phyloP scores from a whole-genome alignment of 2,888 invertebrate genomes.

The Apotomis turbidana region DNA sequence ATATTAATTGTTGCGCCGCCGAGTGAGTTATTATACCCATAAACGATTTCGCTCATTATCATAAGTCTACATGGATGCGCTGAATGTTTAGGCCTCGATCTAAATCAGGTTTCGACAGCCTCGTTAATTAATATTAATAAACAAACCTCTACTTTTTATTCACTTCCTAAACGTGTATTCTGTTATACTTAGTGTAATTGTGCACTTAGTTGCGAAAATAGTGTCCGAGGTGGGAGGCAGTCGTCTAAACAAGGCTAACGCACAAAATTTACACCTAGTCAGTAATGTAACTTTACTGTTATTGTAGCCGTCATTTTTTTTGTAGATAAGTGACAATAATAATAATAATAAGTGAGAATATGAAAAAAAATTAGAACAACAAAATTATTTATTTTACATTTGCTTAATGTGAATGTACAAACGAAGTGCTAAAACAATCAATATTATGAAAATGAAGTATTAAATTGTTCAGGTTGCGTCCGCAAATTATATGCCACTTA shows the following conservation, averaged over 20 bases:
- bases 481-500: slow-evolving; percentile 8
- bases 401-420: too few relatives aligned
- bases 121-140: background rate
- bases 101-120: slow-evolving; percentile 34
- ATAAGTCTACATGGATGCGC: slow-evolving; percentile 28
- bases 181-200: background rate
- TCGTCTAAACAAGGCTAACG: background rate
- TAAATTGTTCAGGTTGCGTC: background rate
- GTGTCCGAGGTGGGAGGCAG: background rate
- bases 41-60: slow-evolving; percentile 38
- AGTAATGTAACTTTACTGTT: too few relatives aligned
- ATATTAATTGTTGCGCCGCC: slow-evolving; percentile 28
- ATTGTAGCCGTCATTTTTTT: too few relatives aligned
- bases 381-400: too few relatives aligned
- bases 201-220: background rate
- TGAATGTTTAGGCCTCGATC: slow-evolving; percentile 45
- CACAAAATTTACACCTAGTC: too few relatives aligned
- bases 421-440: too few relatives aligned
- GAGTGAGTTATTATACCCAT: slow-evolving; percentile 22
- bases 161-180: background rate
- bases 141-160: background rate
- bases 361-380: too few relatives aligned
- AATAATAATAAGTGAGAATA: too few relatives aligned
- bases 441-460: background rate
- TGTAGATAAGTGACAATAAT: too few relatives aligned